Conservation (phyloP, 2,113 vertebrate genomes). For the Castor canadensis region DNA sequence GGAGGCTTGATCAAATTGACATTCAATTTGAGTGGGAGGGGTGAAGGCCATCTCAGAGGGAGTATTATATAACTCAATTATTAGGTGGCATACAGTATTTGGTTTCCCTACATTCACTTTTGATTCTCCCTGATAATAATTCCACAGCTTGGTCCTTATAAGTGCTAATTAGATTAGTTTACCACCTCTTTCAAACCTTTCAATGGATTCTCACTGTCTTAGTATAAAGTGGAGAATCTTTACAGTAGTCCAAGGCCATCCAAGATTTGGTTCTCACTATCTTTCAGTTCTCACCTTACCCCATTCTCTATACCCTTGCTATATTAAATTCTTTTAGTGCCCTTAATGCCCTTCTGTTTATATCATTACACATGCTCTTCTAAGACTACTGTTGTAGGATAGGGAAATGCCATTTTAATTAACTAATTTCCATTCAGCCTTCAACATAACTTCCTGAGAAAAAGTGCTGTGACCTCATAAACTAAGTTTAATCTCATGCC, state of each 20-base stretch:
- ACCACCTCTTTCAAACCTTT: neutral
- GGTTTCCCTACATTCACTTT: neutral
- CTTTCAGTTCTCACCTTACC: neutral
- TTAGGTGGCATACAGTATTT: neutral
- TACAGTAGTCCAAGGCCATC: neutral
- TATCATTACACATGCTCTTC: neutral
- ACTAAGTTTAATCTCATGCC: constrained; percentile 14
- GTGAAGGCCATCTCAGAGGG: neutral
- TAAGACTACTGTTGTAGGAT: neutral
- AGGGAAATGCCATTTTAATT: constrained; percentile 25
- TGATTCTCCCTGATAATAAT: constrained; percentile 16
- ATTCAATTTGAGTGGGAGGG: neutral
- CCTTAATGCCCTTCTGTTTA: neutral
- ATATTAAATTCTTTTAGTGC: neutral
- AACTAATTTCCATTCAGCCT: neutral
- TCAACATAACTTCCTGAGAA: neutral
- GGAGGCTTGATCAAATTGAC: neutral
- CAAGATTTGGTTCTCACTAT: neutral
- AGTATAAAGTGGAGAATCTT: constrained; percentile 7
- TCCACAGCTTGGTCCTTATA: neutral
- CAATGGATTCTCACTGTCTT: neutral
- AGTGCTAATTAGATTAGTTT: neutral
- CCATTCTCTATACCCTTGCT: neutral
- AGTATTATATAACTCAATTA: neutral
- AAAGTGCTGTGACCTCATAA: neutral